Percentiles rank a stretch among this genome's conserved stretches.
These are phyloP conservation scores for Rousettus leschenaultii DNA, from an alignment of 2,113 vertebrate genomes.

Conservation along the genomic window DNA sequence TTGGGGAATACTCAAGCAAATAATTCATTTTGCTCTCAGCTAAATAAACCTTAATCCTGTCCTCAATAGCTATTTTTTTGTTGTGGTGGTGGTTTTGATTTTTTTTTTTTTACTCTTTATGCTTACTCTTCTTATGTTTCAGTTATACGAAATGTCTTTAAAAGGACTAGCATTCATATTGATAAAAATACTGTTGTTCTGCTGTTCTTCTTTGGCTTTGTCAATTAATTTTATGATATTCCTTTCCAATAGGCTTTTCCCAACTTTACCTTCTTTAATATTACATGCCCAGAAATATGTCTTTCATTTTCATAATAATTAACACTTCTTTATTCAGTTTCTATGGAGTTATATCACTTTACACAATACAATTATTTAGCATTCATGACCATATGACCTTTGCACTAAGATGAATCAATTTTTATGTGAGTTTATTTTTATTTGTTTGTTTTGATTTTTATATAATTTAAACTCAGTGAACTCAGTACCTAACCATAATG, in stretches of 20 bases:
- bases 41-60: slow-evolving; percentile 73
- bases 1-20: slow-evolving; percentile 79
- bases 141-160: slow-evolving; percentile 30
- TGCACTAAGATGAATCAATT: slow-evolving; percentile 1
- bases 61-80: slow-evolving; percentile 54
- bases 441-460: slow-evolving; percentile 40
- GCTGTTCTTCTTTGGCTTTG: background rate
- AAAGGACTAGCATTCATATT: background rate
- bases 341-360: background rate
- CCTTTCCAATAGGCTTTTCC: background rate
- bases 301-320: slow-evolving; percentile 28
- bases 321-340: slow-evolving; percentile 3
- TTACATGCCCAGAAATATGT: background rate
- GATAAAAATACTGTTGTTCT: background rate
- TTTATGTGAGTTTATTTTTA: slow-evolving; percentile 17
- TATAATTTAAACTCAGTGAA: background rate
- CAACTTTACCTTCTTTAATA: slow-evolving; percentile 13
- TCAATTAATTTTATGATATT: background rate
- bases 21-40: slow-evolving; percentile 80
- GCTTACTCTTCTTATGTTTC: slow-evolving; percentile 35
- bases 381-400: background rate
- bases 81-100: background rate
- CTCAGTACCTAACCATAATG: background rate
- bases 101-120: slow-evolving; percentile 15
- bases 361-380: background rate